These are phyloP conservation scores for Kuschelorhynchus macadamiae DNA, from an alignment of 2,888 invertebrate genomes.

Conservation along the genomic window DNA sequence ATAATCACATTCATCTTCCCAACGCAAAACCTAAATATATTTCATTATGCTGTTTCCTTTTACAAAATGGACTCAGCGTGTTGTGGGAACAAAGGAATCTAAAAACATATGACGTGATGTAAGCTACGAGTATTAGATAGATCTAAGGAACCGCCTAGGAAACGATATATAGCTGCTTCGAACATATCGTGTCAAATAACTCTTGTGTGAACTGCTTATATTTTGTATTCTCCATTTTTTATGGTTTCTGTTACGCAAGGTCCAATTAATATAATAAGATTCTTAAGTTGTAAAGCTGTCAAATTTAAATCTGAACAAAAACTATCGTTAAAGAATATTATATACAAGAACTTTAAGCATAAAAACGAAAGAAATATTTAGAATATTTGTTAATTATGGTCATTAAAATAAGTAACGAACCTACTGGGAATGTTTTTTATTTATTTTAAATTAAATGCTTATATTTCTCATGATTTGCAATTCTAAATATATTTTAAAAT, in stretches of 20 bases:
- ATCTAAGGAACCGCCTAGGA: constrained; percentile 36
- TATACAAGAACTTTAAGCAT: too few species aligned
- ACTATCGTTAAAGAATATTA: too few species aligned
- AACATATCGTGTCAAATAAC: constrained; percentile 38
- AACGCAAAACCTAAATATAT: too few species aligned
- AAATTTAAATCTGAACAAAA: constrained; percentile 6
- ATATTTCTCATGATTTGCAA: too few species aligned
- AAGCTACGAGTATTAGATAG: constrained; percentile 30
- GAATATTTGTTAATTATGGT: too few species aligned
- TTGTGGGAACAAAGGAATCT: constrained; percentile 27
- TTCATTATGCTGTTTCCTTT: too few species aligned
- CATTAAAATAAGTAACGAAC: too few species aligned
- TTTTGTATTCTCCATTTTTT: constrained; percentile 20
- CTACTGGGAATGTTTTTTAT: too few species aligned
- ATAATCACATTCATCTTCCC: too few species aligned
- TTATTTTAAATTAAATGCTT: too few species aligned
- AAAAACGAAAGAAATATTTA: too few species aligned
- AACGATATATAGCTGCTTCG: constrained; percentile 31
- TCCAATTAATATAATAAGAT: constrained; percentile 33
- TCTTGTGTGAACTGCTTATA: constrained; percentile 22
- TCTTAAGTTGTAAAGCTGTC: constrained; percentile 25
- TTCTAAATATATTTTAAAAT: too few species aligned
- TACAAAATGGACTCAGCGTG: constrained; percentile 15
- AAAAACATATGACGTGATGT: constrained; percentile 27
- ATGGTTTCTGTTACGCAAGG: constrained; percentile 28